Percentiles rank a stretch among this genome's conserved stretches.
Conservation (phyloP, 2,888 invertebrate genomes). For the Eupsilia transversa region DNA sequence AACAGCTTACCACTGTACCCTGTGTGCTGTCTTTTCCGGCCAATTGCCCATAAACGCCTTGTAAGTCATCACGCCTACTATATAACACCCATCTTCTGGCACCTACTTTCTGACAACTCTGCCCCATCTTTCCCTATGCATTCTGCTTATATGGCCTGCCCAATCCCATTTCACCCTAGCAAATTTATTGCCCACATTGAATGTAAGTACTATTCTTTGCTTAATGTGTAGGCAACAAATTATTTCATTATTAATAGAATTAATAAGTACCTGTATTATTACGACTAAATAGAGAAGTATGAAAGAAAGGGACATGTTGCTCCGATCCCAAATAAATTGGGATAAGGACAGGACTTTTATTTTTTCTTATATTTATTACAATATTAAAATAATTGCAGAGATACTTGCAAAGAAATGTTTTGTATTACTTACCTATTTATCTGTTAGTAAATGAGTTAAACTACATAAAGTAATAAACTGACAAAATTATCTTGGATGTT, state of each 20-base stretch:
- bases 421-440: conserved; percentile 4
- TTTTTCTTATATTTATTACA: not conserved
- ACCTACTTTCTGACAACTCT: not conserved
- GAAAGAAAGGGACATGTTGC: too few species aligned
- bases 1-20: too few species aligned
- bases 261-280: not conserved
- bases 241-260: not conserved
- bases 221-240: not conserved
- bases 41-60: not conserved
- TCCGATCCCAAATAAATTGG: too few species aligned
- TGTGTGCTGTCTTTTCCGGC: not conserved
- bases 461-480: conserved; percentile 7
- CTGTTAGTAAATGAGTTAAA: conserved; percentile 9
- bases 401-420: not conserved
- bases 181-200: not conserved
- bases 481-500: conserved; percentile 30
- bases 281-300: too few species aligned
- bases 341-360: too few species aligned
- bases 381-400: not conserved
- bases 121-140: not conserved
- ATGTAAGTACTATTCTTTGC: not conserved
- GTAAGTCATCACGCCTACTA: not conserved
- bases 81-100: not conserved
- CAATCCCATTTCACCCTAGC: not conserved
- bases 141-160: not conserved